Evolutionary conservation across 2,888 invertebrate species (phyloP), one percentile per base, ranked within the genome.

Genomic region (Mongoloraphidia duomilia): DNA sequence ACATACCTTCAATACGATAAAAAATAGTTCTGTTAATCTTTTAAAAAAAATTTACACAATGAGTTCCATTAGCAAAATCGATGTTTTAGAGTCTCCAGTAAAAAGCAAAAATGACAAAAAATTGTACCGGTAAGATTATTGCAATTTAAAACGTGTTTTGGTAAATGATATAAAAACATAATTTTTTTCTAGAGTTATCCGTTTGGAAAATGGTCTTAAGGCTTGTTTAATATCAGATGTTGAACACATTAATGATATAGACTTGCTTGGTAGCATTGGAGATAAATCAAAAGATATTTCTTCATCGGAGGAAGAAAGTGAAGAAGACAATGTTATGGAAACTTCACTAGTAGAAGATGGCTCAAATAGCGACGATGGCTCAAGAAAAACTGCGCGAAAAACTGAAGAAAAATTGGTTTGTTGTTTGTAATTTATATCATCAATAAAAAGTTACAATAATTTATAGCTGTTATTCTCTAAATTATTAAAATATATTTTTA

Each of bases 71-170:
- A 26, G 26, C 6, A 26, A 26, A 26, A 26, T 26, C 6, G 26
- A 26, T 26, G 26, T 26, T 26, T 26, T 26, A 26, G 26, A 26
- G 26, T 6, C 70, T 54, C 87, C 88, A 9, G 72, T 76, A 36
- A 84, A 86, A 67, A 85, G 87, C 45, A 74, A 74, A 49, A 80
- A 79, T 55, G 89, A 89, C 66, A 82, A 82, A 62, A 89, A 88
- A 62, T 69, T 79, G 49, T 88, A 88, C 63, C 84, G 77, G 85
- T 85, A 57, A 56, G 54, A 55, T 49, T 11, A 38, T 46, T 41
- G 35, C 42, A 34, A 11, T 40, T 46, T 36, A 44, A 49, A 43
- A 3, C 46, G 37, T 37, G 3, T 17, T 39, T n/a, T 44, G 26
- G 6, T 36, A 41, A 35, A 43, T 14, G 34, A 35, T 10, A n/a